Base-by-base conservation (phyloP, 2,888 invertebrate genomes). In the Cephus spinipes region DNA sequence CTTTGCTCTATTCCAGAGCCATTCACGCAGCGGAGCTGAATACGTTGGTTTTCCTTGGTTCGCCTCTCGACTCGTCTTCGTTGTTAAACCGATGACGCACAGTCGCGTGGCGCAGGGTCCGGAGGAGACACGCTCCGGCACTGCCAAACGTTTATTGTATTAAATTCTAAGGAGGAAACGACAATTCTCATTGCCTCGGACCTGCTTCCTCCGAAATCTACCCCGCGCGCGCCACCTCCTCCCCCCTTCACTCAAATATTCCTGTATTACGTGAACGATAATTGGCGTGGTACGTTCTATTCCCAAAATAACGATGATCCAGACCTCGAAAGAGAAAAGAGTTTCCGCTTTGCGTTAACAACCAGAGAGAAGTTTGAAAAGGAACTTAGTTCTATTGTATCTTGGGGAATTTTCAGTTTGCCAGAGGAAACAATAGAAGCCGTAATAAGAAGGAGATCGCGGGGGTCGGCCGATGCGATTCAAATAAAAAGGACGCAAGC, bases 161-260 rank as follows among this genome's bases (percentile, higher is more conserved):
- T 71, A 71, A 71, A 32, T 74, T 30, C 30, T 34, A 74, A 74
- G 31, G 35, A 74, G 74, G 74, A 74, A 74, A 34, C 30, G 74
- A 35, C 74, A 33, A 74, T 74, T 74, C 33, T 31, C 74, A 74
- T 74, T 74, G 35, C 35, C 32, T 23, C 2, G 55, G 23, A 55
- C 1, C 6, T 9, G 6, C 9, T 55, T 55, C 55, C 55, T 55
- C 55, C 55, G 9, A 55, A 55, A 55, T 23, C 6, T 9, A 23
- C 9, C 23, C 55, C 23, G 6, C 55, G 23, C 55, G 2, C 55
- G 23, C 23, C 23, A 23, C 55, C 23, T 55, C 55, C 0, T 23
- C 23, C 2, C 2, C 55, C 23, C 55, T 23, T 23, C 1, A 23
- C 9, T 23, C 9, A 55, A 55, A 55, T 9, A 23, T 23, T 23